Percentiles rank a stretch among this genome's conserved stretches.
Evolutionary conservation across 1,140 invertebrate species (phyloP).

Genomic region (Neuroterus valhalla): DNA sequence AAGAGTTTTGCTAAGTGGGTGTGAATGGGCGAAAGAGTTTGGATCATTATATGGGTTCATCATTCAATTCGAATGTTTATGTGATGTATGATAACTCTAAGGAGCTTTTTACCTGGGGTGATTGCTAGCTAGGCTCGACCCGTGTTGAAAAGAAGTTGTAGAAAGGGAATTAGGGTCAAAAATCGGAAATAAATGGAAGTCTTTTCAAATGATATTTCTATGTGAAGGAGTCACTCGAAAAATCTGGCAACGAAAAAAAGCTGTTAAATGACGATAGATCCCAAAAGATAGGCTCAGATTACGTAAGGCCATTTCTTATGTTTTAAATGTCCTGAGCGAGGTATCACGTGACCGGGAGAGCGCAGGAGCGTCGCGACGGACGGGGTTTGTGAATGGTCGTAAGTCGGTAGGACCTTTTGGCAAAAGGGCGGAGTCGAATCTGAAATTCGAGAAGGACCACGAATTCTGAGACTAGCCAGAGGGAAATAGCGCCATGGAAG

Average conservation of each 20-base stretch:
- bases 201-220: background rate
- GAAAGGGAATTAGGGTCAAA: background rate
- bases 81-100: too few species aligned
- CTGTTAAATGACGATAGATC: conserved; percentile 23
- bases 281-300: conserved; percentile 15
- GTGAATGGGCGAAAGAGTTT: too few species aligned
- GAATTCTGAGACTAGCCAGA: conserved; percentile 42
- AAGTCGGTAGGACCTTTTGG: conserved; percentile 39
- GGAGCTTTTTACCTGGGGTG: too few species aligned
- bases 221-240: conserved; percentile 12
- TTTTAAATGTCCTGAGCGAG: conserved; percentile 13
- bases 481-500: conserved; percentile 61
- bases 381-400: conserved; percentile 20
- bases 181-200: background rate
- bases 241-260: conserved; percentile 14
- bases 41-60: too few species aligned
- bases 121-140: too few species aligned
- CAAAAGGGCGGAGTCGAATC: conserved; percentile 50
- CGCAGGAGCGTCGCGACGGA: conserved; percentile 9
- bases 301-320: conserved; percentile 13
- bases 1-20: too few species aligned
- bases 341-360: conserved; percentile 17
- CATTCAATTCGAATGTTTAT: too few species aligned
- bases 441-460: conserved; percentile 58
- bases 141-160: background rate